A percentile compares a stretch with the other conserved stretches of the same genome.
phyloP scores from a whole-genome alignment of 2,797 vertebrate species.

The Crenichthys baileyi region DNA sequence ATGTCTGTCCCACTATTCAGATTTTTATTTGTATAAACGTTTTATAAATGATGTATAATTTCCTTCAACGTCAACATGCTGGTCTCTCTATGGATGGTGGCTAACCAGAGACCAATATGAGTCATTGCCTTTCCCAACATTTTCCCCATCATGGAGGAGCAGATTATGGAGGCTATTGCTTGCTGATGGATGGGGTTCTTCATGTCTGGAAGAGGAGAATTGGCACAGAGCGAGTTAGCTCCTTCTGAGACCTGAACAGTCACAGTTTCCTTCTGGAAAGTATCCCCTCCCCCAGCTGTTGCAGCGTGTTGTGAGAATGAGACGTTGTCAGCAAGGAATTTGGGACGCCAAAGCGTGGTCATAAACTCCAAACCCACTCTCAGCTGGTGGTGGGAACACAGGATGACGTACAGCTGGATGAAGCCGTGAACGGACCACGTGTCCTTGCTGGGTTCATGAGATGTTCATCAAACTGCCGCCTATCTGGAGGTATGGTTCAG shows the following conservation, averaged over 20 bases:
- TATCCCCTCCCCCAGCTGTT: slow-evolving; percentile 61
- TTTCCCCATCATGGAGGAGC: too few relatives aligned
- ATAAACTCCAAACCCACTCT: slow-evolving; percentile 32
- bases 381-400: slow-evolving; percentile 62
- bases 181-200: background rate
- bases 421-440: slow-evolving; percentile 9
- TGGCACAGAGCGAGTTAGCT: background rate
- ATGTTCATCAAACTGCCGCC: slow-evolving; percentile 4
- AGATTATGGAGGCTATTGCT: background rate
- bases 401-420: slow-evolving; percentile 31
- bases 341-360: slow-evolving; percentile 53
- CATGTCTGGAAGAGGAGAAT: background rate
- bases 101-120: too few relatives aligned
- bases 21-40: too few relatives aligned
- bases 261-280: slow-evolving; percentile 51
- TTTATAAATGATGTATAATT: too few relatives aligned
- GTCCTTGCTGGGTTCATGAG: slow-evolving; percentile 11
- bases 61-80: too few relatives aligned
- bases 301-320: slow-evolving; percentile 57
- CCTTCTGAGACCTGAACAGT: slow-evolving; percentile 28
- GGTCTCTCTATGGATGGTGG: too few relatives aligned
- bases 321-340: slow-evolving; percentile 68
- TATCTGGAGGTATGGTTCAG: too few relatives aligned
- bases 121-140: too few relatives aligned
- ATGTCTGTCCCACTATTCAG: too few relatives aligned